A percentile compares a stretch with the other conserved stretches of the same genome.
Evolutionary conservation across 2,113 vertebrate genomes (phyloP).

Genomic region (Crocuta crocuta): DNA sequence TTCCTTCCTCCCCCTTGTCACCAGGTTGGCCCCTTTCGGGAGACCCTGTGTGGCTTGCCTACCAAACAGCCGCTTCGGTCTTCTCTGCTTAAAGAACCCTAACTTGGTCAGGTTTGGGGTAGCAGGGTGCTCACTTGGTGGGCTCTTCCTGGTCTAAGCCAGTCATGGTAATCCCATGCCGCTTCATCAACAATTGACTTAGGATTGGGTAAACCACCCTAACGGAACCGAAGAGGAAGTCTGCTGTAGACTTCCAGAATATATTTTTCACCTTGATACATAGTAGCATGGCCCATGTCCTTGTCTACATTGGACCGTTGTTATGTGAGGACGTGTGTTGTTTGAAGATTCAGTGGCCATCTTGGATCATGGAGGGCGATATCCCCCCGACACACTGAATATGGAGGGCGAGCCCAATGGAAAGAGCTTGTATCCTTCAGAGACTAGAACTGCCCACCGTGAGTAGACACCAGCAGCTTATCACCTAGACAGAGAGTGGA

Average conservation of each 20-base stretch:
- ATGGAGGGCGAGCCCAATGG: not conserved
- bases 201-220: not conserved
- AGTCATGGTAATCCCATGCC: not conserved
- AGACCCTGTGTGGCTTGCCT: not conserved
- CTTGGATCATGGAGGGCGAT: not conserved
- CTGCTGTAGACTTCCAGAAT: not conserved
- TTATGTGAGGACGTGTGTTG: not conserved
- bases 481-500: not conserved
- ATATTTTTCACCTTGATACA: not conserved
- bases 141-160: not conserved
- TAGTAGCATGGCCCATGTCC: not conserved
- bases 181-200: not conserved
- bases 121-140: too few relatives aligned
- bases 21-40: not conserved
- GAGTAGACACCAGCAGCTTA: not conserved
- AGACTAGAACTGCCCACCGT: not conserved
- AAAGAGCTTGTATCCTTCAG: not conserved
- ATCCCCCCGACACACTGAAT: not conserved
- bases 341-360: not conserved
- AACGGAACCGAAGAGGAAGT: not conserved
- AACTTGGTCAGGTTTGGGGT: fast-evolving
- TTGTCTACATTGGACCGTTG: not conserved
- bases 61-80: not conserved
- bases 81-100: not conserved
- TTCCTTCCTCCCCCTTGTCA: not conserved